A percentile compares a stretch with the other conserved stretches of the same genome.
phyloP scores from a whole-genome alignment of 2,113 vertebrate genomes.

The Hoplias malabaricus region DNA sequence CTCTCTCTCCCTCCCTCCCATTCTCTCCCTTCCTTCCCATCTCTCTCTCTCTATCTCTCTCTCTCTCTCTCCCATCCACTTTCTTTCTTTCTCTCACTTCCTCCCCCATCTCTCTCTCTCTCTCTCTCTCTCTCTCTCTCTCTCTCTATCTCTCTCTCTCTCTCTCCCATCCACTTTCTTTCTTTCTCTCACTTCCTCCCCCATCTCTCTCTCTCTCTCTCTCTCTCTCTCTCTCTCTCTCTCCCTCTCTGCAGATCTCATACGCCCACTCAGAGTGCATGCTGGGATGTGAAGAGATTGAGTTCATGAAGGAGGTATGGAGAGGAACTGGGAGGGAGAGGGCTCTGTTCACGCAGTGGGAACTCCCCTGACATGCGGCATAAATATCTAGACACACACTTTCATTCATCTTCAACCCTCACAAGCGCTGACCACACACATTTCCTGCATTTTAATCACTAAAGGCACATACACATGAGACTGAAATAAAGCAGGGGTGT shows the following conservation, averaged over 20 bases:
- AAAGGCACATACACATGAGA: background rate
- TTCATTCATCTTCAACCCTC: constrained; percentile 27
- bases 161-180: background rate
- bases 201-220: background rate
- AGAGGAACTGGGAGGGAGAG: constrained; percentile 23
- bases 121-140: background rate
- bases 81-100: too few relatives aligned
- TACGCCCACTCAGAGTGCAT: constrained; percentile 45
- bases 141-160: background rate
- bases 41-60: background rate
- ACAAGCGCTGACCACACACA: background rate
- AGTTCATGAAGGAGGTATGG: constrained; percentile 46
- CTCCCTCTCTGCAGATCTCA: constrained; percentile 16
- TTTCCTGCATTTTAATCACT: background rate
- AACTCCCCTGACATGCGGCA: constrained; percentile 19
- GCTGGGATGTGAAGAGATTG: constrained; percentile 41
- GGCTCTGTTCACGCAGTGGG: background rate
- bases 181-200: constrained; percentile 24
- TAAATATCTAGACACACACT: constrained; percentile 6
- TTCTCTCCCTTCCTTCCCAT: background rate
- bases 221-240: background rate
- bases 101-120: background rate
- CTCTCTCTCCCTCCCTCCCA: background rate
- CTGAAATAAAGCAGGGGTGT: background rate
- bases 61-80: too few relatives aligned